Conservation (phyloP, 1,140 invertebrate species). For the Melitaea cinxia region DNA sequence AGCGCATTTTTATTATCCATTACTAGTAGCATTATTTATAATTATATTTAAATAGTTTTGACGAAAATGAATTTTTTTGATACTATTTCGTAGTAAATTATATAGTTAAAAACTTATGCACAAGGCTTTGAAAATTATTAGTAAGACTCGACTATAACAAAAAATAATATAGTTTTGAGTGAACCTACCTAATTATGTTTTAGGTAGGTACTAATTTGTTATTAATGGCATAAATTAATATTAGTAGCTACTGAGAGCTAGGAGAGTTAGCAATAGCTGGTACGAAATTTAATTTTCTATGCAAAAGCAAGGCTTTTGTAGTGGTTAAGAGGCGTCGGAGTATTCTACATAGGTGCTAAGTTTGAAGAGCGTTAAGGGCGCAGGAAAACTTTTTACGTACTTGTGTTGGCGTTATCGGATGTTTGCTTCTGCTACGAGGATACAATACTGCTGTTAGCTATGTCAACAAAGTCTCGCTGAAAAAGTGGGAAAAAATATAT, state of each 20-base stretch:
- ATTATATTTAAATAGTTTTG: too few relatives aligned
- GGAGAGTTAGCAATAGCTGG: background rate
- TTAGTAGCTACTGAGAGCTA: background rate
- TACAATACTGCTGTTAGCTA: constrained; percentile 7
- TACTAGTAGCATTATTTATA: too few relatives aligned
- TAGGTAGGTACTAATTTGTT: background rate
- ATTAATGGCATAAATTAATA: background rate
- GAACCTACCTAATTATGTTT: too few relatives aligned
- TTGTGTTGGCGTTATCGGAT: constrained; percentile 30
- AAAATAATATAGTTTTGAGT: too few relatives aligned
- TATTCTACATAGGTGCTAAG: constrained; percentile 31
- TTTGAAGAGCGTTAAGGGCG: constrained; percentile 21
- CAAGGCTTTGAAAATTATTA: too few relatives aligned
- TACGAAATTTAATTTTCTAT: constrained; percentile 10
- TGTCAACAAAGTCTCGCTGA: constrained; percentile 2
- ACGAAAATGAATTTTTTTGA: too few relatives aligned
- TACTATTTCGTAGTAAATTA: too few relatives aligned
- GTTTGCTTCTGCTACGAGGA: constrained; percentile 18
- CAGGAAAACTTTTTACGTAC: constrained; percentile 27
- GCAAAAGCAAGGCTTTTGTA: constrained; percentile 11
- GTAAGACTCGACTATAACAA: too few relatives aligned
- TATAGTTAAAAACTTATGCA: too few relatives aligned
- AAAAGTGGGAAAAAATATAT: background rate
- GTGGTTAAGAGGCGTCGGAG: constrained; percentile 1
- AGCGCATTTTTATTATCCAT: too few relatives aligned